Conservation (phyloP, 2,888 invertebrate species). For the Platerodrilus igneus region DNA sequence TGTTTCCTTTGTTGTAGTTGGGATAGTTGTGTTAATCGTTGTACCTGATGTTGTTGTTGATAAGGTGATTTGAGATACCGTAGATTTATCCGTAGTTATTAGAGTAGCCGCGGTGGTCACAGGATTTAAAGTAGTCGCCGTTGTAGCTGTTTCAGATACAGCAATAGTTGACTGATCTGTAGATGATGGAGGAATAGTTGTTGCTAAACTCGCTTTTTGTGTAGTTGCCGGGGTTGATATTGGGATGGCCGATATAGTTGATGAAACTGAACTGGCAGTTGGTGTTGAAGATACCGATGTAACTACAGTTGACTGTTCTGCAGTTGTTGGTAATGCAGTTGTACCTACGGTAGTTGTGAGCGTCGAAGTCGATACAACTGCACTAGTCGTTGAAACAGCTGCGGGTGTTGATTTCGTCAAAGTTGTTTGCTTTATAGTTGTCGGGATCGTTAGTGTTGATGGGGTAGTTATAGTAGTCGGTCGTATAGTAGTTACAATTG, state of each 20-base stretch:
- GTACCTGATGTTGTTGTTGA: neutral
- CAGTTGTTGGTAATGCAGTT: neutral
- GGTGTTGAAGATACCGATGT: neutral
- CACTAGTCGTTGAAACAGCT: neutral
- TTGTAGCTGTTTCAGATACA: neutral
- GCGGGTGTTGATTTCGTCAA: no score
- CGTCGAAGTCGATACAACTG: neutral
- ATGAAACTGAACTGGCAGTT: neutral
- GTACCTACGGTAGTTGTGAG: neutral
- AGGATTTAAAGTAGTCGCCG: no score
- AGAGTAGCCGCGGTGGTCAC: neutral
- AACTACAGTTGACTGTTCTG: no score
- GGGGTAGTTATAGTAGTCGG: neutral
- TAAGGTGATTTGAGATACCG: neutral
- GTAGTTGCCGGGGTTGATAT: conserved; percentile 29
- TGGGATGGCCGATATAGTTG: conserved; percentile 16
- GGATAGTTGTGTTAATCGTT: neutral
- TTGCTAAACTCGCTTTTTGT: neutral
- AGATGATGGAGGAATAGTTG: neutral
- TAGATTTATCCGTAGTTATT: neutral
- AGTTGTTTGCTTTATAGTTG: no score
- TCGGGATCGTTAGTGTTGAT: no score
- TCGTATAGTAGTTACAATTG: neutral
- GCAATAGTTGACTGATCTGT: neutral
- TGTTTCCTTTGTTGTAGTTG: neutral